Percentiles rank a stretch among this genome's conserved stretches.
Conservation (phyloP, 2,888 invertebrate species). For the Meiosimyza platycephala region DNA sequence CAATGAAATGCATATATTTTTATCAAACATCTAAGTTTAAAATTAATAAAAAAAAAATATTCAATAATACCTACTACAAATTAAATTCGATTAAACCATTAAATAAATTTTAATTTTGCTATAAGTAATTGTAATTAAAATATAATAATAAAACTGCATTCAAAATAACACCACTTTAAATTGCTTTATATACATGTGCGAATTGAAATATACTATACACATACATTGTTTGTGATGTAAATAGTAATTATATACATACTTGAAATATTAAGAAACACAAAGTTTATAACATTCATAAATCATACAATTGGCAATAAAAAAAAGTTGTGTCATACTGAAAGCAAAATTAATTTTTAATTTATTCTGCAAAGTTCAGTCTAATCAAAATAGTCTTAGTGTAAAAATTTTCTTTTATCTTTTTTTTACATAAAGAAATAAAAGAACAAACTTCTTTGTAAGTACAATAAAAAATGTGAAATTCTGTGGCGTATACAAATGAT, state of each 20-base stretch:
- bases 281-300: too few relatives aligned
- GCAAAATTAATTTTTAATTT: background rate
- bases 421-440: too few relatives aligned
- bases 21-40: background rate
- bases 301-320: conserved; percentile 37
- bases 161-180: conserved; percentile 16
- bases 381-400: conserved; percentile 21
- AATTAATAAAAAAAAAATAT: conserved; percentile 13
- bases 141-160: conserved; percentile 6
- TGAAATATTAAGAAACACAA: background rate
- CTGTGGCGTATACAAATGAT: too few relatives aligned
- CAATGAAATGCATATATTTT: background rate
- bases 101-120: conserved; percentile 2
- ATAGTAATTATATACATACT: conserved; percentile 17
- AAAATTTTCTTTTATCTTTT: background rate
- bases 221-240: conserved; percentile 9
- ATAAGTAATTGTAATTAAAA: background rate
- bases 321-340: conserved; percentile 34
- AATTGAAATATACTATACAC: conserved; percentile 12
- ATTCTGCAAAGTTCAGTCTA: conserved; percentile 13
- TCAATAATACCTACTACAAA: background rate
- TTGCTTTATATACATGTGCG: conserved; percentile 19
- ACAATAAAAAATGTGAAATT: too few relatives aligned
- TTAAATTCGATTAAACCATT: background rate
- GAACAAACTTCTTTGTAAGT: too few relatives aligned